Evolutionary conservation across 2,113 vertebrate genomes (phyloP), one percentile per base, ranked within the genome.

Genomic region (Phaethon lepturus): DNA sequence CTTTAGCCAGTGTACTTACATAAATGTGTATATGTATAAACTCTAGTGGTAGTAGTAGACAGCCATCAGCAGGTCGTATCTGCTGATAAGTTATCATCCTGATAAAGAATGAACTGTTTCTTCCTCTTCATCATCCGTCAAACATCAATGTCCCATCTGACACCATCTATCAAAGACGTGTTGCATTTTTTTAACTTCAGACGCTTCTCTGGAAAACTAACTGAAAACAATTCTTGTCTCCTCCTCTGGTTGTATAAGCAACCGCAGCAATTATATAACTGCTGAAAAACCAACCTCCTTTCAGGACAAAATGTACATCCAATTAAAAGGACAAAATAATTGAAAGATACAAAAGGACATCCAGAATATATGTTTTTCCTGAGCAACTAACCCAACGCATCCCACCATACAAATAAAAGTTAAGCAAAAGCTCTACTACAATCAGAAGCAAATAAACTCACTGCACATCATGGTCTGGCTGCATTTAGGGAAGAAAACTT

Each of bases 401-500:
- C 17, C 44, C 35, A 63, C 42, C 11, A 14, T 33, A 13, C 44
- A 66, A 83, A 50, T 31, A 8, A 44, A 80, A 86, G 38, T 22
- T 47, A 64, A 84, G 49, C 17, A 59, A 79, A 90, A 82, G 12
- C 12, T 58, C 47, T 86, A 6, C 0, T 8, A 49, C 29, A 58
- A 55, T 35, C 16, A 59, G 63, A 86, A 90, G 59, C 72, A 90
- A 94, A 89, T 62, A 86, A 87, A 85, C 60, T 78, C 86, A 29
- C n/a, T 80, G 47, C 53, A 63, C 69, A 59, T 88, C 75, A 58
- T 47, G 45, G 55, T 77, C 91, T 92, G 88, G 47, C 62, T 86
- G 52, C 83, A 81, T 80, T 96, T 90, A 83, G 73, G 76, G n/a
- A 74, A 89, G 92, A 93, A 96, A 86, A 59, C 44, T 35, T 96